Base-by-base conservation (phyloP, 2,888 invertebrate species). In the Julus scanicus region DNA sequence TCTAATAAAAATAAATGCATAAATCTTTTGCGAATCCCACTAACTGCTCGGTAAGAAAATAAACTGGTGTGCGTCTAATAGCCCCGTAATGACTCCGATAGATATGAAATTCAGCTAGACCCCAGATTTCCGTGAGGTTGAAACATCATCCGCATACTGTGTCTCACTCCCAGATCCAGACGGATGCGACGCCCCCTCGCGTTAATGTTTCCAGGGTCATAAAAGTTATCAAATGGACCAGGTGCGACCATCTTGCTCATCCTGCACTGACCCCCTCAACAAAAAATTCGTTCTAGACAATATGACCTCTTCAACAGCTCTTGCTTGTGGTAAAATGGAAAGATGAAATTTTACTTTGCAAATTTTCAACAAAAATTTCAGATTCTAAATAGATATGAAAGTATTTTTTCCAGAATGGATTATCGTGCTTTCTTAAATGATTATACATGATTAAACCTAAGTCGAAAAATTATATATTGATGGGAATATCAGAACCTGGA, bases 1-100 rank as follows among this genome's bases (percentile, higher is more conserved):
- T n/a, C 57, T n/a, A 63, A 63, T 63, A 63, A 63, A 63, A 63
- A 63, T n/a, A 63, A 63, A 63, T 63, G 57, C 57, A 63, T 63
- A 63, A 63, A 63, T 63, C 57, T 63, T 44, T n/a, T 20, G 57
- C 48, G 48, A 48, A 48, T 48, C 48, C 29, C 48, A 48, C 48
- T 48, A 48, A 48, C 53, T 11, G n/a, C 57, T 63, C n/a, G 57
- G 57, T 63, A 63, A 63, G 57, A 63, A 63, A 63, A 63, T 63
- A 63, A 63, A 63, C 57, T 63, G 17, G 57, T n/a, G 4, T 6
- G 57, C 3, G 17, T 13, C 15, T 63, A 63, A 63, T 63, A 6
- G n/a, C 57, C 9, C n/a, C 17, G 6, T 5, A 44, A 44, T 44
- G 6, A 5, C 44, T 44, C 44, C 44, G 44, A 44, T n/a, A 63